phyloP scores from a whole-genome alignment of 2,797 vertebrate species.

The Toxotes lorentzi region DNA sequence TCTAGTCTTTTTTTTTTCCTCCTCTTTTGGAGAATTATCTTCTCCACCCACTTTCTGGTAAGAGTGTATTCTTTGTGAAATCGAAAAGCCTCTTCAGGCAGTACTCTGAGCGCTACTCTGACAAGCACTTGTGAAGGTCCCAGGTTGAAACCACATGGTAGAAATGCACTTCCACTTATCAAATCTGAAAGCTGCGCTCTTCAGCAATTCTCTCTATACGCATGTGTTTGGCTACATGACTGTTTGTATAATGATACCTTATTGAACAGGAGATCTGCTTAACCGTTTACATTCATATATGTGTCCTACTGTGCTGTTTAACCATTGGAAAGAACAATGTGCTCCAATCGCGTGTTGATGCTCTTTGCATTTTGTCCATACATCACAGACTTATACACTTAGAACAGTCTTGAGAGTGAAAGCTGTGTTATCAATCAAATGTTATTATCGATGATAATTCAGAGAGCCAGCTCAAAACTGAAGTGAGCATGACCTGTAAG shows the following conservation, averaged over 20 bases:
- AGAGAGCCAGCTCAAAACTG: slow-evolving; percentile 62
- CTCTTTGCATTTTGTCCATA: slow-evolving; percentile 66
- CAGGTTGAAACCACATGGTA: slow-evolving; percentile 79
- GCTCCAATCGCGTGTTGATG: slow-evolving; percentile 52
- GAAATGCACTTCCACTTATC: slow-evolving; percentile 77
- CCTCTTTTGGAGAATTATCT: slow-evolving; percentile 83
- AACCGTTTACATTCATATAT: slow-evolving; percentile 51
- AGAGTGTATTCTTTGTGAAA: slow-evolving; percentile 81
- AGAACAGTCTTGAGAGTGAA: slow-evolving; percentile 59
- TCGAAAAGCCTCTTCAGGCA: slow-evolving; percentile 83
- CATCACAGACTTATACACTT: slow-evolving; percentile 63
- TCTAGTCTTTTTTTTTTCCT: slow-evolving; percentile 64
- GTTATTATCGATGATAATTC: slow-evolving; percentile 81
- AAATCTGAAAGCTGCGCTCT: slow-evolving; percentile 68
- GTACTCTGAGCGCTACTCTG: slow-evolving; percentile 70
- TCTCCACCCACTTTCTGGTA: slow-evolving; percentile 83
- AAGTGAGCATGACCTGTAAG: slow-evolving; percentile 72
- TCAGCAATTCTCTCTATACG: slow-evolving; percentile 46
- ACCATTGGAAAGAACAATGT: slow-evolving; percentile 41
- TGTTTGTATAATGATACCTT: slow-evolving; percentile 52
- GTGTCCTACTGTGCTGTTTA: slow-evolving; percentile 52
- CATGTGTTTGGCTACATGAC: slow-evolving; percentile 45
- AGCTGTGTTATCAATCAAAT: slow-evolving; percentile 76
- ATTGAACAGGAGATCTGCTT: slow-evolving; percentile 53
- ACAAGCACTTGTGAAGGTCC: slow-evolving; percentile 80